Evolutionary conservation across 1,140 invertebrate genomes (phyloP).

Genomic region (Neelides sp.): DNA sequence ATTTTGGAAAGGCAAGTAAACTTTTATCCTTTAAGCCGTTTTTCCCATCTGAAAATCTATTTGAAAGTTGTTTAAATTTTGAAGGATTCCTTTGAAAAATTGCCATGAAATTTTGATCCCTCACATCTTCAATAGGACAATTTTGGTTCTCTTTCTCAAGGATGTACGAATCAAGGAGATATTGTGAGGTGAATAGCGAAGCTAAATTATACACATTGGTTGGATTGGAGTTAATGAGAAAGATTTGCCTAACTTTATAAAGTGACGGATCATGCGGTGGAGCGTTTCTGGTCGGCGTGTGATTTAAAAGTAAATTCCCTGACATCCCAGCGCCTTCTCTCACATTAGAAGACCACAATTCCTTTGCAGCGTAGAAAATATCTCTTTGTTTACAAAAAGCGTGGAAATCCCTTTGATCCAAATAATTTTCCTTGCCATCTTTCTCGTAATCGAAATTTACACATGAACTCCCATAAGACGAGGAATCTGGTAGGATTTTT

Average conservation of each 20-base stretch:
- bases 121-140: too few species aligned
- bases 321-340: too few species aligned
- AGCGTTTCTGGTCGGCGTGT: not conserved
- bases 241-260: constrained; percentile 8
- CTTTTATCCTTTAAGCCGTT: not conserved
- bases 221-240: constrained; percentile 21
- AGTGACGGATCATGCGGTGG: not conserved
- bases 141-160: not conserved
- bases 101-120: constrained; percentile 19
- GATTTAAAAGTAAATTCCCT: too few species aligned
- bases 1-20: constrained; percentile 17
- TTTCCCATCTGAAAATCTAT: constrained; percentile 11
- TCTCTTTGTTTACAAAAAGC: constrained; percentile 71
- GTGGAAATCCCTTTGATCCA: constrained; percentile 54
- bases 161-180: constrained; percentile 18
- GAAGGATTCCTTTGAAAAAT: constrained; percentile 24
- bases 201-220: constrained; percentile 25
- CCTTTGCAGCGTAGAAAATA: constrained; percentile 60
- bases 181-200: constrained; percentile 21
- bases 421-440: constrained; percentile 69
- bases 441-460: constrained; percentile 60
- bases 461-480: constrained; percentile 14
- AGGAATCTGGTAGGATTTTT: not conserved
- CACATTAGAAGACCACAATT: constrained; percentile 43
- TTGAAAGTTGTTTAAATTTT: constrained; percentile 21